These are phyloP conservation scores for Rhinopomastus cyanomelas DNA, from an alignment of 2,113 vertebrate genomes.

Conservation along the genomic window DNA sequence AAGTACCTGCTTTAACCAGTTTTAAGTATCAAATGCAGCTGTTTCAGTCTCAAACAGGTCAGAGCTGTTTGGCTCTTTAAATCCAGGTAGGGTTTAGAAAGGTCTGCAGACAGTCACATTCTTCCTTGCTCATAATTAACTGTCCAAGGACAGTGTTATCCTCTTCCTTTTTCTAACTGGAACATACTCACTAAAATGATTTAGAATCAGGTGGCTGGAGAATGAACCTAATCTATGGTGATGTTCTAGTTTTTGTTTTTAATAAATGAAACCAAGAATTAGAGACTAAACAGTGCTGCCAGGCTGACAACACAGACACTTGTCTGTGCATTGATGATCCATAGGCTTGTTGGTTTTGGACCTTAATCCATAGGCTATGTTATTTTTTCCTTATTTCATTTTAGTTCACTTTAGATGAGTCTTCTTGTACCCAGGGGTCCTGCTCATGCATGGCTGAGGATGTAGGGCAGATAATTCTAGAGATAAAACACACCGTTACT, in stretches of 20 bases:
- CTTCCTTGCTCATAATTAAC: neutral
- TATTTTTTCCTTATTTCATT: neutral
- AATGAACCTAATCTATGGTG: neutral
- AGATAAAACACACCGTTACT: neutral
- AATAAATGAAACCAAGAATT: neutral
- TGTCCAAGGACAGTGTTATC: neutral
- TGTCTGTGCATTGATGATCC: neutral
- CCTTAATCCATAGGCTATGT: neutral
- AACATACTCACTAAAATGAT: neutral
- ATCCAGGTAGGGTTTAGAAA: neutral
- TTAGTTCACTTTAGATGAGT: neutral
- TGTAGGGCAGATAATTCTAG: neutral
- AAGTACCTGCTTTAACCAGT: neutral
- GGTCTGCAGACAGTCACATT: neutral
- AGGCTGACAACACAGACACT: neutral
- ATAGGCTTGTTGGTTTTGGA: no score
- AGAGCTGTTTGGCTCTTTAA: neutral
- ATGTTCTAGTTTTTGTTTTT: neutral
- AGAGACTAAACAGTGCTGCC: neutral
- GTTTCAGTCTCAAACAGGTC: neutral
- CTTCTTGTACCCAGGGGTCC: neutral
- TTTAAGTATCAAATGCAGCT: neutral
- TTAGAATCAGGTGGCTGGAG: neutral
- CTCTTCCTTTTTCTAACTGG: neutral
- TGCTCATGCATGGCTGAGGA: neutral